Base-by-base conservation (phyloP, 2,113 vertebrate species). In the Argyrosomus japonicus region DNA sequence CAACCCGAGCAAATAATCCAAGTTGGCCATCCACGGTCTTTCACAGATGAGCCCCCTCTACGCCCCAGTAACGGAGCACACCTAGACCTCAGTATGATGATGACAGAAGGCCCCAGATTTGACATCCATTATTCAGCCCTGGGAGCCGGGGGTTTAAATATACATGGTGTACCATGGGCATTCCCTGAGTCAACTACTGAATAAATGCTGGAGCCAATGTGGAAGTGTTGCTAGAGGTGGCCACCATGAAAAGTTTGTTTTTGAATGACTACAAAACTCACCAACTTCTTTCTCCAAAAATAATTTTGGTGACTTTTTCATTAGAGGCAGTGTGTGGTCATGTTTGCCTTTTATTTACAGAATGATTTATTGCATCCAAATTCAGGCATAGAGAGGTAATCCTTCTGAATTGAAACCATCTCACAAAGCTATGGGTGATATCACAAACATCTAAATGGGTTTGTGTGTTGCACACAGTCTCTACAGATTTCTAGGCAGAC, bases 81-180 rank as follows among this genome's bases (percentile, higher is more conserved):
- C 63, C 64, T 32, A 68, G 68, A 78, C 75, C 47, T 72, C 87
- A 71, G 75, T 82, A 93, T 87, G 77, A 83, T 74, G 77, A 89
- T 94, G 89, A 95, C 87, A 93, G 93, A 95, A 84, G 72, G 83
- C 91, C 91, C 90, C 88, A 92, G 92, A 95, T 95, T 95, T 95
- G 72, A 57, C 86, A 83, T 96, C 83, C 84, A 95, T 96, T 96
- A 96, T 96, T 96, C 88, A 96, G 87, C 81, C n/a, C 76, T 47
- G 75, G 87, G 50, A 69, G 78, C 81, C 86, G 89, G 68, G 23
- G 53, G 85, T 90, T 95, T 84, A 95, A 94, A 91, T 93, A 91
- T 90, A 88, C 89, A 92, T 91, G 78, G 76, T 73, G 72, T 84
- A 90, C 90, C 88, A 90, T 90, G 70, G 63, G 53, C 53, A 87